Base-by-base conservation (phyloP, 2,888 invertebrate genomes). In the Axea sp. region DNA sequence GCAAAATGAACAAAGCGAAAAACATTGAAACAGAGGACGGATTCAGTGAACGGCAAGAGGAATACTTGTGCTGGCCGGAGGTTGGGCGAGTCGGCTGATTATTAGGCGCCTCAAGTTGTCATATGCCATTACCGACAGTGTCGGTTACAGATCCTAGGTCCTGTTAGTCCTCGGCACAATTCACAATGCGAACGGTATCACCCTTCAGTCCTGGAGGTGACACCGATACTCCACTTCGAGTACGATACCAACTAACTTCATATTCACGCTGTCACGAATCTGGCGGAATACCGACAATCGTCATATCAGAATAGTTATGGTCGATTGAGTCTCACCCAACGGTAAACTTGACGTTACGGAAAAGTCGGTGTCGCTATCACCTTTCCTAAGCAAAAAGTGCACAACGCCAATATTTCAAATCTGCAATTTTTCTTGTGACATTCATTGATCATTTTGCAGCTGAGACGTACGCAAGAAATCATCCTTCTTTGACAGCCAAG, bases 41-140 rank as follows among this genome's bases (percentile, higher is more conserved):
- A 65, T 72, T 59, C 72, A 53, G 53, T 26, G 49, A 64, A 81
- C 78, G 80, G 81, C 82, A 82, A 60, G 76, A 77, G 78, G 82
- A 83, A 83, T 80, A 75, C 78, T 77, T 79, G 82, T 84, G 83
- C 82, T 81, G 82, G 80, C 76, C 75, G 77, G 77, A 83, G 84
- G 84, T 84, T 84, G 60, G 68, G 77, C 69, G 78, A 76, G 79
- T 76, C 75, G 77, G 79, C 77, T 82, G 82, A 84, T 84, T 84
- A 84, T 84, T 83, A 84, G 83, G 82, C 83, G 77, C 79, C 77
- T 77, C 77, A 75, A 80, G 81, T 82, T 84, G 83, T 85, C 84
- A 84, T 84, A 83, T 85, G 84, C 85, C 83, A 85, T 85, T 84
- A 85, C 77, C 69, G 77, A 75, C 76, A 80, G 82, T 83, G 85